Conservation (phyloP, 1,140 invertebrate genomes). For the Tetramorium alpestre region DNA sequence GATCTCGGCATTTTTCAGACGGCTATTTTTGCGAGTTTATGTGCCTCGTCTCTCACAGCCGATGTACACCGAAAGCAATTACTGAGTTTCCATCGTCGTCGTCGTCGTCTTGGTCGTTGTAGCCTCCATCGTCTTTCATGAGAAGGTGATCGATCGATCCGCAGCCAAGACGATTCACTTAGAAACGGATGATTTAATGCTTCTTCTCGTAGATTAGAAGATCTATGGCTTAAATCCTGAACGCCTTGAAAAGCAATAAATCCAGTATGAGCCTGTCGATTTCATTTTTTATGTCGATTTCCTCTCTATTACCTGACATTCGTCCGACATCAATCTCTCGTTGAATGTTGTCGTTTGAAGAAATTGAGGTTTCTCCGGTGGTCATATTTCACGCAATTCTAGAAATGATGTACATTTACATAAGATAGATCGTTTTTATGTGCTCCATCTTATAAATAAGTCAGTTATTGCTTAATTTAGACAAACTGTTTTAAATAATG, state of each 20-base stretch:
- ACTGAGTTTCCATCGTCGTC: conserved; percentile 40
- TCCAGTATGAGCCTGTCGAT: too few species aligned
- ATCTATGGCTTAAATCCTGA: neutral
- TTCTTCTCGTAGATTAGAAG: neutral
- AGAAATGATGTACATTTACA: neutral
- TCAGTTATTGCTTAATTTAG: neutral
- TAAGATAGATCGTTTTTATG: neutral
- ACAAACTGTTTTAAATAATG: neutral
- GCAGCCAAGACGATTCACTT: neutral
- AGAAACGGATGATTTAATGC: neutral
- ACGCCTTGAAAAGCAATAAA: neutral
- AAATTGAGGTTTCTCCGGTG: neutral
- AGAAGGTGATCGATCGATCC: neutral
- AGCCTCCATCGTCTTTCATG: neutral
- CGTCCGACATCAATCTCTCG: neutral
- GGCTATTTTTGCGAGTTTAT: conserved; percentile 3
- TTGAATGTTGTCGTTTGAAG: neutral
- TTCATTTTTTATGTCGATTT: neutral
- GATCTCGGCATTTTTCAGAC: neutral
- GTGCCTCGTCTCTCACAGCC: conserved; percentile 49
- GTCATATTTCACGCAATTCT: neutral
- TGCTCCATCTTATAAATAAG: too few species aligned
- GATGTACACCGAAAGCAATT: conserved; percentile 45
- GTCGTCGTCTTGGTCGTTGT: neutral
- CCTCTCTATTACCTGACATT: neutral